phyloP scores from a whole-genome alignment of 1,140 invertebrate genomes.

The Apis cerana region DNA sequence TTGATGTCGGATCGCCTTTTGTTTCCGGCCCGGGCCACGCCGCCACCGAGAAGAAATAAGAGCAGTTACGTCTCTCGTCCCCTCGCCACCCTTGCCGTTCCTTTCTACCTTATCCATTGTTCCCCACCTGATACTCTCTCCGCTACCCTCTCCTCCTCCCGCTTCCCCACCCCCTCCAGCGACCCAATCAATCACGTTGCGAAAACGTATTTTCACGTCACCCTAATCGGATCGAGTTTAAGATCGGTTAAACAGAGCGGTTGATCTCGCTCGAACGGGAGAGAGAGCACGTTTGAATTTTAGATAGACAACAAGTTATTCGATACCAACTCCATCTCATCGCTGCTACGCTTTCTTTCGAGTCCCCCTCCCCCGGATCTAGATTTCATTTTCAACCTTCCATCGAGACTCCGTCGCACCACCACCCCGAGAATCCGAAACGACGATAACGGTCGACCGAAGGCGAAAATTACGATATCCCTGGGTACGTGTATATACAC shows the following conservation, averaged over 20 bases:
- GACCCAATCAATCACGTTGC: conserved; percentile 22
- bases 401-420: not conserved
- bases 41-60: conserved; percentile 54
- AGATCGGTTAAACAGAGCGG: not conserved
- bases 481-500: no score
- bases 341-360: not conserved
- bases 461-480: conserved; percentile 19
- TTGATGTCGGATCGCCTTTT: conserved; percentile 70
- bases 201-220: not conserved
- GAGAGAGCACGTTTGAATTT: not conserved
- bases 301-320: not conserved
- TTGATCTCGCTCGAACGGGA: no score
- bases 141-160: conserved; percentile 55
- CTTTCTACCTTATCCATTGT: conserved; percentile 58
- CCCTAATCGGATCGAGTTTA: not conserved
- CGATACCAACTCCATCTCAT: not conserved
- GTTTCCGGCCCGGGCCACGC: conserved; percentile 47
- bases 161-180: not conserved
- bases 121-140: conserved; percentile 50
- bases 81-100: not conserved
- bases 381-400: conserved; percentile 29
- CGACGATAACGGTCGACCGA: not conserved
- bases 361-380: not conserved
- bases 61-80: conserved; percentile 51
- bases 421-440: not conserved